phyloP scores from a whole-genome alignment of 1,140 invertebrate genomes.

The Drosophila arawakana region DNA sequence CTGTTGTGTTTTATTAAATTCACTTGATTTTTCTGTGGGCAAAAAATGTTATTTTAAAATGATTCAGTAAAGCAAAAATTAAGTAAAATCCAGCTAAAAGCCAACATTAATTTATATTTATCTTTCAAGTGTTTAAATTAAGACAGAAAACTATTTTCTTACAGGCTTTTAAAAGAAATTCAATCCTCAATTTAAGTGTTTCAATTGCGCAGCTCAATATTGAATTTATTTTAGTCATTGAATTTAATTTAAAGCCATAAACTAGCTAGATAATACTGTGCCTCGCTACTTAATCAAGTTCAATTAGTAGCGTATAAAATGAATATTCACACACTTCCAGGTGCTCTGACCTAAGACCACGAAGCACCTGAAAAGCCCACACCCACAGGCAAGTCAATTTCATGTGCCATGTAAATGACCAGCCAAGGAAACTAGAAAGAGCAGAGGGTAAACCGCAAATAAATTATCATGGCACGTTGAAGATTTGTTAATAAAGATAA shows the following conservation, averaged over 20 bases:
- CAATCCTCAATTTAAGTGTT: too few species aligned
- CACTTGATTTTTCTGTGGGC: too few species aligned
- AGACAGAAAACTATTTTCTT: too few species aligned
- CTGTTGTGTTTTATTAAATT: too few species aligned
- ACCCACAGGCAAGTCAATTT: conserved; percentile 60
- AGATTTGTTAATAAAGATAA: conserved; percentile 83
- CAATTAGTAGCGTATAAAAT: conserved; percentile 14
- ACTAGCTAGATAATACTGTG: not conserved
- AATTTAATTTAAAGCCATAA: not conserved
- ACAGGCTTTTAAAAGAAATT: too few species aligned
- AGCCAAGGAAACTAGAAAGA: conserved; percentile 44
- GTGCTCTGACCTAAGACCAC: conserved; percentile 18
- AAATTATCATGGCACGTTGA: conserved; percentile 75
- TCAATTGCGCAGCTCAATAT: too few species aligned
- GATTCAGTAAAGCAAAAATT: too few species aligned
- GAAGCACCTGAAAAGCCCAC: not conserved
- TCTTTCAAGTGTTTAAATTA: too few species aligned
- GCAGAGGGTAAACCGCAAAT: conserved; percentile 65
- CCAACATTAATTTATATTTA: too few species aligned
- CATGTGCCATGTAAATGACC: conserved; percentile 45
- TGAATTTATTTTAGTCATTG: too few species aligned
- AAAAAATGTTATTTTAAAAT: too few species aligned
- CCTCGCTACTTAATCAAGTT: not conserved
- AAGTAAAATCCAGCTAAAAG: too few species aligned
- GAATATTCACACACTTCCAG: conserved; percentile 11